Evolutionary conservation across 2,888 invertebrate species (phyloP), one percentile per base, ranked within the genome.

Genomic region (Matsumyia berberina): DNA sequence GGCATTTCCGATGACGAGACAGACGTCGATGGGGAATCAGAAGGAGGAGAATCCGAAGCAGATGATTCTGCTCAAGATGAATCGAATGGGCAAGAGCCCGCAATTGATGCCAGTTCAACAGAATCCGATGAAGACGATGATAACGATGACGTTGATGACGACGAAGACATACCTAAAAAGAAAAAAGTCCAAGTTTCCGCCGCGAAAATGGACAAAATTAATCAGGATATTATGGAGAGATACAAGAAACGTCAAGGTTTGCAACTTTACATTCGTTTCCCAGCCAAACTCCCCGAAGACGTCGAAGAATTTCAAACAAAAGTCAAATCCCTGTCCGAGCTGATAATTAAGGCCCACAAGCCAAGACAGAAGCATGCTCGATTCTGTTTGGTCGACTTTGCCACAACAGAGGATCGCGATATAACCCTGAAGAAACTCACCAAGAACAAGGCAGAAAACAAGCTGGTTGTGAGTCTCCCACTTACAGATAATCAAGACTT

Each of bases 301-400:
- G 58, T 87, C 1, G 57, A 83, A 2, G 89, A 89, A 6, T 89
- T 91, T 17, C 80, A 90, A 6, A 11, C 73, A 0, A 86, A 88
- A 57, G 87, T 87, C 0, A 89, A 88, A 46, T 31, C 88, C 0
- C 64, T 91, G 0, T 89, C 90, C 4, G 78, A 88, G 0, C 58
- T 91, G 31, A 87, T 90, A 12, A 46, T 87, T 0, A 88, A 86
- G 5, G 88, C 87, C 0, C 81, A 87, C 1, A 90, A 89, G 49
- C 91, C 91, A 0, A 89, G 91, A 0, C 91, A 91, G 24, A 89
- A 88, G 31, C 87, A 90, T 53, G 91, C 89, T 0, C 89, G 91
- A 0, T 91, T 90, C 42, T 91, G 91, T 35, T 86, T 90, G 2
- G 88, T 89, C 0, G 89, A 90, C 2, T 91, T 91, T 33, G 86